Conservation (phyloP, 2,797 vertebrate genomes). For the Carcharodon carcharias region DNA sequence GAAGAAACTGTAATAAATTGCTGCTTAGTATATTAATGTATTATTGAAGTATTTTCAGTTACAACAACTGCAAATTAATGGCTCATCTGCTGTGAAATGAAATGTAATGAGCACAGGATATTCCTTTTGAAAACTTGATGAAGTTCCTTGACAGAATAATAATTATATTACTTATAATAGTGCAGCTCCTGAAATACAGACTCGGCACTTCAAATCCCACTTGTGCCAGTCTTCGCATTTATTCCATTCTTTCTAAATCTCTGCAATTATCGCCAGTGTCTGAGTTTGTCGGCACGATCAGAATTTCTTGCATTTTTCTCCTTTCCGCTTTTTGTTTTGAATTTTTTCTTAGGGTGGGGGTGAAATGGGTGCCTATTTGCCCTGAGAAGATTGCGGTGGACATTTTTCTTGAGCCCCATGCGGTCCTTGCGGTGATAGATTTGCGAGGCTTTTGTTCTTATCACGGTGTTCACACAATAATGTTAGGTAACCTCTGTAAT, state of each 20-base stretch:
- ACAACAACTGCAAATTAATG: conserved; percentile 33
- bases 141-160: conserved; percentile 23
- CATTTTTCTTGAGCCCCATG: neutral
- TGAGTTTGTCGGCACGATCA: neutral
- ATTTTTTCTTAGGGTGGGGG: neutral
- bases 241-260: neutral
- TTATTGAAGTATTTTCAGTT: conserved; percentile 37
- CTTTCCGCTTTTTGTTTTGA: too few relatives aligned
- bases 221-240: neutral
- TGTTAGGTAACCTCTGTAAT: too few relatives aligned
- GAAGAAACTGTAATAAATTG: conserved; percentile 18
- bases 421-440: neutral
- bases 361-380: neutral
- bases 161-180: conserved; percentile 10
- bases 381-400: neutral
- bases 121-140: conserved; percentile 34
- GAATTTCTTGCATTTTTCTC: neutral
- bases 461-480: too few relatives aligned
- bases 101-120: conserved; percentile 35
- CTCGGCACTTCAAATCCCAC: neutral
- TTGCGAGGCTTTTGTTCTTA: neutral
- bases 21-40: conserved; percentile 31
- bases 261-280: neutral
- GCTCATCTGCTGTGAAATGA: conserved; percentile 26
- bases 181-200: neutral